Conservation (phyloP, 2,797 vertebrate genomes). For the Aulostomus chinensis region DNA sequence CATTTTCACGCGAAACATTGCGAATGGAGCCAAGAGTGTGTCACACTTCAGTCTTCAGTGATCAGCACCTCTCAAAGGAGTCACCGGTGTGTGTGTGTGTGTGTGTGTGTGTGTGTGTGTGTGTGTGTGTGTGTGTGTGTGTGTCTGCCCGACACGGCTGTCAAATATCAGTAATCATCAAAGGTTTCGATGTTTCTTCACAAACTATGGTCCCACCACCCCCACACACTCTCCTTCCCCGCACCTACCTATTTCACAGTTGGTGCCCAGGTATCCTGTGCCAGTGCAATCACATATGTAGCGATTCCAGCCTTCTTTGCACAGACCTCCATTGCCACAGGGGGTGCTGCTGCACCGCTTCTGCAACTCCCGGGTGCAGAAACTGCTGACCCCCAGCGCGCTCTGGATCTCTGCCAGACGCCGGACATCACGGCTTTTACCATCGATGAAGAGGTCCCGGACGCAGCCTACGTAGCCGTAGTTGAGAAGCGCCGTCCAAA, state of each 20-base stretch:
- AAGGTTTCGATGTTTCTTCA: too few relatives aligned
- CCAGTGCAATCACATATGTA: conserved; percentile 92
- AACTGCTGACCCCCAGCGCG: conserved; percentile 83
- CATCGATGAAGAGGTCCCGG: conserved; percentile 92
- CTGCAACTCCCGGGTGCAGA: conserved; percentile 88
- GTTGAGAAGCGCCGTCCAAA: conserved; percentile 91
- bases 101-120: too few relatives aligned
- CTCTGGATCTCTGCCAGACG: conserved; percentile 87
- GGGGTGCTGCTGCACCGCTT: conserved; percentile 87
- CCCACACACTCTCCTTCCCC: background rate
- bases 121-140: too few relatives aligned
- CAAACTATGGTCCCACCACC: too few relatives aligned
- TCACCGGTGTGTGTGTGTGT: too few relatives aligned
- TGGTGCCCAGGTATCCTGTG: conserved; percentile 88
- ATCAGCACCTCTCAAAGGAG: too few relatives aligned
- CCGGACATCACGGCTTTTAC: conserved; percentile 89
- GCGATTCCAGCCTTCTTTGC: conserved; percentile 95
- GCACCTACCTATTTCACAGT: conserved; percentile 87
- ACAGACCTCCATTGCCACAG: conserved; percentile 86
- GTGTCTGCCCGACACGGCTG: too few relatives aligned
- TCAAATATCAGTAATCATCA: too few relatives aligned
- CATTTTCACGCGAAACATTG: too few relatives aligned
- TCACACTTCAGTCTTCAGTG: too few relatives aligned
- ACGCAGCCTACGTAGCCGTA: conserved; percentile 93
- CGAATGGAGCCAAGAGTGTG: too few relatives aligned